Evolutionary conservation across 2,888 invertebrate species (phyloP), one percentile per base, ranked within the genome.

Genomic region (Thecophora atra): DNA sequence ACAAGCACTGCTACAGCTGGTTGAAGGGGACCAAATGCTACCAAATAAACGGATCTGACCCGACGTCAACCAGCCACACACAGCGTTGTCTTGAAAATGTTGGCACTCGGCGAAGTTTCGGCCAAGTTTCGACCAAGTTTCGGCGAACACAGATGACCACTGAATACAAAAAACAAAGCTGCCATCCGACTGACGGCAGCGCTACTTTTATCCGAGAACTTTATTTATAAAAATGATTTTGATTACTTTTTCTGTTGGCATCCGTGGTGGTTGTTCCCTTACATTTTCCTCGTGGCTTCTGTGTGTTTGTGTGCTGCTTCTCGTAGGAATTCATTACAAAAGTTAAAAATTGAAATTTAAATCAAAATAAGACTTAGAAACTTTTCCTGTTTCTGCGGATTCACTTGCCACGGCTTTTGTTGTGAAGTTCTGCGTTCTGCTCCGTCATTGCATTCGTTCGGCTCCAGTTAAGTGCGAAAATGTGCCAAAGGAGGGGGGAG

Each of bases 21-120:
- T 91, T 91, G 91, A 91, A 91, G 91, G 91, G 91, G 91, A 91
- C 91, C 91, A 91, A 91, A 91, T 90, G 87, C 86, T 83, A 82
- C 78, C 81, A 81, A 84, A 77, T 77, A 80, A 82, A 83, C 80
- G 84, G 88, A 91, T 90, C 91, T 91, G 91, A 90, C 89, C 91
- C 91, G 89, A 88, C 88, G 88, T 89, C 91, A 91, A 90, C 91
- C 91, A 91, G 90, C 91, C 90, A 89, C 85, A 86, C 79, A 84
- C 87, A 86, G 86, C 88, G 58, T 85, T 89, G 73, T 88, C 72
- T 65, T 37, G 17, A 47, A 47, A 47, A n/a, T 47, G 15, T 5
- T 47, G 37, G n/a, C n/a, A n/a, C n/a, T 47, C 47, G 6, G 47
- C 47, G 13, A n/a, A 47, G 15, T 47, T n/a, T 4, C 47, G 5